Evolutionary conservation across 2,113 vertebrate species (phyloP), one percentile per base, ranked within the genome.

Genomic region (Atractosteus spatula): DNA sequence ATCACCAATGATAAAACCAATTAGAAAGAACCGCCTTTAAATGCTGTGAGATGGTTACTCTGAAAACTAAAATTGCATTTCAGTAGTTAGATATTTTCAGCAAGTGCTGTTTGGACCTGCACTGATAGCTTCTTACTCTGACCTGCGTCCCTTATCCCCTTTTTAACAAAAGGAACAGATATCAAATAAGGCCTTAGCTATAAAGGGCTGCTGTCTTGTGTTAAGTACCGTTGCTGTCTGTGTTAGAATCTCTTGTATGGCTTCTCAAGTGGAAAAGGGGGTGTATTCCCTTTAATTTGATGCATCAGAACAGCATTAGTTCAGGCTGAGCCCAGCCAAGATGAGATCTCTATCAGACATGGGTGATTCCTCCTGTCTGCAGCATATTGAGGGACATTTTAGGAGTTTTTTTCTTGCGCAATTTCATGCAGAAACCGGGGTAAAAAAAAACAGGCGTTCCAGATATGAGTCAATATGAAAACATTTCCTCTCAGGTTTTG

Each of bases 391-490:
- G 29, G 47, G 47, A 2, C 29, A 29, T 29, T 29, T 51, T 51
- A 51, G 47, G 47, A 51, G 5, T 51, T 7, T 51, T 51, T 51
- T 5, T 51, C 10, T 51, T 51, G 29, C 29, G 29, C 29, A 29
- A 29, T 29, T 29, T 29, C 29, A 29, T 29, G 29, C 29, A 29
- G 29, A 29, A 29, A 29, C 29, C 29, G 29, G 29, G 29, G 47
- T 5, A 17, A 3, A 17, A 47, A 82, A 89, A 89, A 89, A 90
- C 85, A 88, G 84, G 85, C 79, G 80, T 89, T 82, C 77, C 83
- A 83, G 79, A 83, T 83, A 76, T 79, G 71, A 71, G 59, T 77
- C 69, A 70, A 72, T 86, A 78, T 79, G 81, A 69, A 86, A 87
- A 88, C 84, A 87, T 86, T 82, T 74, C 81, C 74, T 74, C 75